A percentile compares a stretch with the other conserved stretches of the same genome.
These are phyloP conservation scores for Nothoprocta pentlandii DNA, from an alignment of 2,113 vertebrate genomes.

Conservation along the genomic window DNA sequence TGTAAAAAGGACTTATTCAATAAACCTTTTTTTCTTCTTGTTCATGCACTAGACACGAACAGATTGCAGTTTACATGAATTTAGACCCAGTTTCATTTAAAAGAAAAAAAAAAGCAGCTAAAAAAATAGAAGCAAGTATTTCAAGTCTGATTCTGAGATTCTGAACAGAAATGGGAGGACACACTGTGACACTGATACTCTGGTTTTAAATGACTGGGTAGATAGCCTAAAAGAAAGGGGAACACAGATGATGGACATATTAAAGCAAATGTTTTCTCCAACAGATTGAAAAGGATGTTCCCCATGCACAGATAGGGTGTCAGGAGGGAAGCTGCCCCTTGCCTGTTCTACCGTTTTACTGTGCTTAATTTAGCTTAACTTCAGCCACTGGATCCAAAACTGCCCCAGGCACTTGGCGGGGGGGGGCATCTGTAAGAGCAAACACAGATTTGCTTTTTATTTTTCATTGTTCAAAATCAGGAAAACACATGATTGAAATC, in stretches of 20 bases:
- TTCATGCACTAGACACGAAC: background rate
- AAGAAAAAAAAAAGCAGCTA: background rate
- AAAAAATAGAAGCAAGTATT: background rate
- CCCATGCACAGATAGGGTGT: background rate
- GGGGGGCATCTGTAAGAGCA: background rate
- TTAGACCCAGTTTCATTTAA: background rate
- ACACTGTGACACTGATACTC: background rate
- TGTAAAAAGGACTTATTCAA: background rate
- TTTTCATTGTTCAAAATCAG: background rate
- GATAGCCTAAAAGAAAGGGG: background rate
- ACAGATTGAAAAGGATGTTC: background rate
- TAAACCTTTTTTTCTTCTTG: background rate
- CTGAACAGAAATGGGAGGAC: background rate
- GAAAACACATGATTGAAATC: background rate
- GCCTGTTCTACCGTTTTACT: background rate
- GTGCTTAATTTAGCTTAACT: background rate
- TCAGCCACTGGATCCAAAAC: conserved; percentile 5
- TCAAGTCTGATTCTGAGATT: background rate
- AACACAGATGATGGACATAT: background rate
- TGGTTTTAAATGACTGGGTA: background rate
- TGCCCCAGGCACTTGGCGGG: background rate
- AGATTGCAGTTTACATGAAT: background rate
- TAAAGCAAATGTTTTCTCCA: background rate
- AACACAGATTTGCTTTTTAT: background rate
- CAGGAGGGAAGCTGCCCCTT: background rate